Percentiles rank a stretch among this genome's conserved stretches.
Conservation (phyloP, 64 coral and sea anemone species). For the Acropora yongei region DNA sequence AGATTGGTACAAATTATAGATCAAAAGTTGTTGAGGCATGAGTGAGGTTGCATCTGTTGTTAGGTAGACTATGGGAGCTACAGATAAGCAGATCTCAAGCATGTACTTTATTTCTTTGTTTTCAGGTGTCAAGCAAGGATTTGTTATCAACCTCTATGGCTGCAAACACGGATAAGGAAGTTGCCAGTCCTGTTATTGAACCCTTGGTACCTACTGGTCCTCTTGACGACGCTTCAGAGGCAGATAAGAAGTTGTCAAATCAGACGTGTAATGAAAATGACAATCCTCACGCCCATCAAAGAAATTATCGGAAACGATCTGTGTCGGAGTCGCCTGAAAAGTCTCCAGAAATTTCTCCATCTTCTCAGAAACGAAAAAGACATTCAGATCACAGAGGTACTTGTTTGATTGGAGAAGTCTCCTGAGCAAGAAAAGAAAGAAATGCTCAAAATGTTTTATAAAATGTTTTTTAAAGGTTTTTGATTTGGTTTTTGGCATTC, state of each 20-base stretch:
- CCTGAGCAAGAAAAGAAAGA: too few relatives aligned
- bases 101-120: neutral
- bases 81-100: neutral
- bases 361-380: slow-evolving; percentile 10
- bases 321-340: slow-evolving; percentile 38
- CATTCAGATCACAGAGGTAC: slow-evolving; percentile 37
- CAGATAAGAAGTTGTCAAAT: neutral
- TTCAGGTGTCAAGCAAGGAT: neutral
- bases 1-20: too few relatives aligned
- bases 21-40: neutral
- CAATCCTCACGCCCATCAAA: neutral
- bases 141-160: too few relatives aligned
- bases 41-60: neutral
- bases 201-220: neutral
- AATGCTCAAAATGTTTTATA: too few relatives aligned
- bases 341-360: slow-evolving; percentile 9
- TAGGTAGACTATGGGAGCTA: neutral
- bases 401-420: neutral
- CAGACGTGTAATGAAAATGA: neutral
- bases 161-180: slow-evolving; percentile 7
- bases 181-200: neutral
- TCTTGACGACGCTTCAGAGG: neutral
- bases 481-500: too few relatives aligned
- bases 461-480: too few relatives aligned
- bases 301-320: slow-evolving; percentile 35